These are phyloP conservation scores for Chiroxiphia lanceolata DNA, from an alignment of 2,797 vertebrate species.

Conservation along the genomic window DNA sequence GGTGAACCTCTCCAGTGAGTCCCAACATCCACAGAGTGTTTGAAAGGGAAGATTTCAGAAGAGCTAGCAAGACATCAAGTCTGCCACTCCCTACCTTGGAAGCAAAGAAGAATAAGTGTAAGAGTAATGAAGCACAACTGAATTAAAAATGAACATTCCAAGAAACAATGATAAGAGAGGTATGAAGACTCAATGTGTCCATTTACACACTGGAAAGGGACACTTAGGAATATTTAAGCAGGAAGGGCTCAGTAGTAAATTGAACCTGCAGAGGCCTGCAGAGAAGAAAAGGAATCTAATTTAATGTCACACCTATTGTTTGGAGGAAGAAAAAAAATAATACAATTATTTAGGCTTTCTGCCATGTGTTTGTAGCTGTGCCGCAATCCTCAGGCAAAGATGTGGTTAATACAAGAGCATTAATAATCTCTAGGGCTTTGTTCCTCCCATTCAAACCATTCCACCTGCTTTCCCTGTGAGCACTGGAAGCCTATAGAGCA, in stretches of 20 bases:
- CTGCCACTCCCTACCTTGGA: neutral
- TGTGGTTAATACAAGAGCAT: neutral
- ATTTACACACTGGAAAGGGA: neutral
- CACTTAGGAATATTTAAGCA: neutral
- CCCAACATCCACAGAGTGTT: neutral
- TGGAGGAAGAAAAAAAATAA: neutral
- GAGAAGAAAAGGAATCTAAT: neutral
- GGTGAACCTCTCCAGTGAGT: neutral
- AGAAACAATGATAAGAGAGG: neutral
- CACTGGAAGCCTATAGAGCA: neutral
- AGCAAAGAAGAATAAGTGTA: neutral
- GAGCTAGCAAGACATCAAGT: neutral
- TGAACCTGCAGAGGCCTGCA: neutral
- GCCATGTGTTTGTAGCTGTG: neutral
- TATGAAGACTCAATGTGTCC: neutral
- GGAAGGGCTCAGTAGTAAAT: neutral
- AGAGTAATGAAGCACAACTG: neutral
- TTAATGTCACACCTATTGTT: neutral
- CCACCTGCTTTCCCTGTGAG: neutral
- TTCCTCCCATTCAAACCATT: neutral
- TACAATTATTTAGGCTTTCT: neutral
- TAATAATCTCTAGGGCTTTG: neutral
- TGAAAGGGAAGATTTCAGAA: neutral
- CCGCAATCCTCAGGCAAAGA: neutral
- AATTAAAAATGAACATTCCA: neutral